Base-by-base conservation (phyloP, 2,797 vertebrate species). In the Pempheris klunzingeri region DNA sequence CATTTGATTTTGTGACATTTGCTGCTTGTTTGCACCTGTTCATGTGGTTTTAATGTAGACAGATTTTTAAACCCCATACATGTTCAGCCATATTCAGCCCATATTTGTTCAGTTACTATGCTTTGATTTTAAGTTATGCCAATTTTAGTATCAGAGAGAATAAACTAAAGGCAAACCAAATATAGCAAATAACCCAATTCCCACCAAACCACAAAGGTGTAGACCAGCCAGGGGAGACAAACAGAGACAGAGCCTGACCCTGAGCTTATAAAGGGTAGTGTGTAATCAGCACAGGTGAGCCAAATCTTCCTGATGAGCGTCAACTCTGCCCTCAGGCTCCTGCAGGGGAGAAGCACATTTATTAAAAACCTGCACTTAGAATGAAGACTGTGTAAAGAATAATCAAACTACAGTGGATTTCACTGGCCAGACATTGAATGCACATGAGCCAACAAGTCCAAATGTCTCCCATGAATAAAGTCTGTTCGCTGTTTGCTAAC, bases 251-350 rank as follows among this genome's bases (percentile, higher is more conserved):
- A 0, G 9, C 26, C 3, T 32, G 1, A 34, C 17, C 13, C 38
- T 13, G 38, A 32, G 52, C 32, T 59, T 24, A 30, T 24, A 13
- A 28, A 4, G 24, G 24, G 7, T 46, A 13, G 3, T 58, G 30
- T 60, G 43, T 32, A 38, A 57, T 49, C 46, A 41, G 74, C 50
- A 36, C 59, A 69, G 44, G 71, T 57, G 60, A 61, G 10, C 38
- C 30, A 2, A 74, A 63, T 59, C 65, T 30, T 8, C 15, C 30
- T 26, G 44, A 72, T 46, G 18, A 43, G 55, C 22, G 34, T 32
- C 5, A 43, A 7, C 60, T 66, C 43, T 14, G 8, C 41, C 57
- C 24, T 39, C 49, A 43, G 36, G 7, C 15, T 52, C 34, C 32
- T 43, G 34, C 41, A 49, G 24, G 2, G n/a, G n/a, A 43, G 41